A percentile compares a stretch with the other conserved stretches of the same genome.
These are phyloP conservation scores for Darwinula stevensoni DNA, from an alignment of 2,888 invertebrate genomes.

Conservation along the genomic window DNA sequence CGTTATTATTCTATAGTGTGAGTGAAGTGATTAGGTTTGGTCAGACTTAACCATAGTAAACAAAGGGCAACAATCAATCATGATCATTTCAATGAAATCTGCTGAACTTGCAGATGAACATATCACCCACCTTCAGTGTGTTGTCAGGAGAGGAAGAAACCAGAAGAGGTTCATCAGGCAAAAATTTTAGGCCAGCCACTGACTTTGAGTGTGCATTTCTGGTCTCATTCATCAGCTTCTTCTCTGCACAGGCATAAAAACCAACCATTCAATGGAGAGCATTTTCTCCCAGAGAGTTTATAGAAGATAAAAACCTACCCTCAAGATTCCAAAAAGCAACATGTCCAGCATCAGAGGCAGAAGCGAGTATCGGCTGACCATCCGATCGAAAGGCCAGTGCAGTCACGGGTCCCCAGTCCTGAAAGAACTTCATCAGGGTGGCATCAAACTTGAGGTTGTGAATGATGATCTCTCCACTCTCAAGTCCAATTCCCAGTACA, in stretches of 20 bases:
- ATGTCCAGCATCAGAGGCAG: slow-evolving; percentile 49
- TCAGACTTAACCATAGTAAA: too few relatives aligned
- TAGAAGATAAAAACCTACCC: slow-evolving; percentile 8
- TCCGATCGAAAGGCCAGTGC: slow-evolving; percentile 60
- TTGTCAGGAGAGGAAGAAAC: slow-evolving; percentile 81
- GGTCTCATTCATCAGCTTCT: slow-evolving; percentile 44
- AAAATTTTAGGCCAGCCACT: slow-evolving; percentile 48
- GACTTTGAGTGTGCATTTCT: slow-evolving; percentile 39
- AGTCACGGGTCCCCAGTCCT: slow-evolving; percentile 72
- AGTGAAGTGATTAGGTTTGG: too few relatives aligned
- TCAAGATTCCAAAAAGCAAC: slow-evolving; percentile 83
- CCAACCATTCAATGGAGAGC: neutral
- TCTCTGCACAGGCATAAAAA: slow-evolving; percentile 19
- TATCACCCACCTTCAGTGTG: slow-evolving; percentile 55
- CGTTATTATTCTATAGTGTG: too few relatives aligned
- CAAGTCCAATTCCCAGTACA: slow-evolving; percentile 61
- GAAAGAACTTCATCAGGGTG: slow-evolving; percentile 47
- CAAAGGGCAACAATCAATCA: too few relatives aligned
- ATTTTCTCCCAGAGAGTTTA: neutral
- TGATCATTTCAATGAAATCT: too few relatives aligned
- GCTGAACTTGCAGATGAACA: too few relatives aligned
- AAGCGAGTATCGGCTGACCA: slow-evolving; percentile 53
- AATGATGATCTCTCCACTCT: slow-evolving; percentile 46
- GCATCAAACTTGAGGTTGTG: slow-evolving; percentile 65
- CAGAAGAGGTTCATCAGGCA: slow-evolving; percentile 63